A percentile compares a stretch with the other conserved stretches of the same genome.
Conservation (phyloP, 2,888 invertebrate species). For the Mythimna loreyi region DNA sequence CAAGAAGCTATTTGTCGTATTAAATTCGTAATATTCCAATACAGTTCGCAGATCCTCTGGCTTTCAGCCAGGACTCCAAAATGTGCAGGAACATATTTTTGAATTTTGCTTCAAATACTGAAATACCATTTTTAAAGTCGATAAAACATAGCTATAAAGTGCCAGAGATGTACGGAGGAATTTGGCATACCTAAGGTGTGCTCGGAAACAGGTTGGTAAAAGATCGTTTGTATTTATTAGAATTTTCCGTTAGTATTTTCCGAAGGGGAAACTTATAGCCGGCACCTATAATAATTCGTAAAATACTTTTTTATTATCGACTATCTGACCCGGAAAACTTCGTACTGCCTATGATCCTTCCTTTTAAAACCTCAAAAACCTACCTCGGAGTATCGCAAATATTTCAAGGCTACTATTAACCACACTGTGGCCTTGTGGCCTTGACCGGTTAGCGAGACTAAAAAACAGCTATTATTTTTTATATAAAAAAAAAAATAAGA, state of each 20-base stretch:
- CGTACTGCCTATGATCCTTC: no score
- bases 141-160: constrained; percentile 32
- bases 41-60: constrained; percentile 44
- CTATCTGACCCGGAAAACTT: no score
- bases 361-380: no score
- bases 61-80: constrained; percentile 35
- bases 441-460: no score
- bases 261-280: accelerated
- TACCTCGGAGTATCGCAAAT: no score
- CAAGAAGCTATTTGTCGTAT: constrained; percentile 36
- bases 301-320: not conserved
- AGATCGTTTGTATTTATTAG: not conserved
- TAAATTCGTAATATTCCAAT: constrained; percentile 39
- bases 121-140: constrained; percentile 40
- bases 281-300: not conserved
- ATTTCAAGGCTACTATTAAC: no score
- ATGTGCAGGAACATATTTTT: constrained; percentile 33
- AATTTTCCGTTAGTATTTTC: not conserved
- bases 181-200: not conserved
- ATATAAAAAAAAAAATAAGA: no score
- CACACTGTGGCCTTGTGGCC: no score
- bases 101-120: constrained; percentile 43
- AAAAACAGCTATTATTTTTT: no score
- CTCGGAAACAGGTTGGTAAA: constrained; percentile 15
- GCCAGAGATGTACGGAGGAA: constrained; percentile 1